Percentiles rank a stretch among this genome's conserved stretches.
These are phyloP conservation scores for Lynx canadensis DNA, from an alignment of 2,113 vertebrate genomes.

Conservation along the genomic window DNA sequence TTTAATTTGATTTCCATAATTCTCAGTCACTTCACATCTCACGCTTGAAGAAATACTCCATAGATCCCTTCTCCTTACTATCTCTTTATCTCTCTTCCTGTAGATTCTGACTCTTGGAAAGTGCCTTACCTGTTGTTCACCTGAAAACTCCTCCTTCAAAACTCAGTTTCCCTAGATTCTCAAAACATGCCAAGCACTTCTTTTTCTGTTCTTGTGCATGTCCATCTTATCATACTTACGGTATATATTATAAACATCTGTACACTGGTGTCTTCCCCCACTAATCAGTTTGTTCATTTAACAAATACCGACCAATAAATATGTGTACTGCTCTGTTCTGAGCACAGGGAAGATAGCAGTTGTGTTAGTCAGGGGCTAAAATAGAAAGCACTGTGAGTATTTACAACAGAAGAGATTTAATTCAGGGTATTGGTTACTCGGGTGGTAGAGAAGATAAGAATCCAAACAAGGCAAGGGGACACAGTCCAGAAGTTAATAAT, in stretches of 20 bases:
- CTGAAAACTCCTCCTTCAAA: neutral
- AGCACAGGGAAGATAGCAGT: neutral
- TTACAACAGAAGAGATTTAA: neutral
- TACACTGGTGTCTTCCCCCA: fast-evolving
- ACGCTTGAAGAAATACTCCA: neutral
- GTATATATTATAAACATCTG: neutral
- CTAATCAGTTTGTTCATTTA: neutral
- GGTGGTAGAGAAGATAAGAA: neutral
- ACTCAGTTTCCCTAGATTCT: neutral
- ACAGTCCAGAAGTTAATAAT: neutral
- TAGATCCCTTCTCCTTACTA: neutral
- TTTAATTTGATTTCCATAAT: neutral
- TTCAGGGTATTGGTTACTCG: neutral
- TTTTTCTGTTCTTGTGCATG: neutral
- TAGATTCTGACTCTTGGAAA: neutral
- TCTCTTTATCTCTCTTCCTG: neutral
- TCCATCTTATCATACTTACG: neutral
- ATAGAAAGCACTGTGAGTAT: neutral
- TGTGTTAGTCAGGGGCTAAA: neutral
- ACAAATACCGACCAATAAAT: neutral
- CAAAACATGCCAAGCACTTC: neutral
- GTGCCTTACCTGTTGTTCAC: neutral
- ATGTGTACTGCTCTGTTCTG: neutral
- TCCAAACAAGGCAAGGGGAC: neutral
- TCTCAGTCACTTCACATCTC: neutral